Percentiles rank a stretch among this genome's conserved stretches.
These are phyloP conservation scores for Scaptodrosophila latifasciaeformis DNA, from an alignment of 2,888 invertebrate genomes.

Conservation along the genomic window DNA sequence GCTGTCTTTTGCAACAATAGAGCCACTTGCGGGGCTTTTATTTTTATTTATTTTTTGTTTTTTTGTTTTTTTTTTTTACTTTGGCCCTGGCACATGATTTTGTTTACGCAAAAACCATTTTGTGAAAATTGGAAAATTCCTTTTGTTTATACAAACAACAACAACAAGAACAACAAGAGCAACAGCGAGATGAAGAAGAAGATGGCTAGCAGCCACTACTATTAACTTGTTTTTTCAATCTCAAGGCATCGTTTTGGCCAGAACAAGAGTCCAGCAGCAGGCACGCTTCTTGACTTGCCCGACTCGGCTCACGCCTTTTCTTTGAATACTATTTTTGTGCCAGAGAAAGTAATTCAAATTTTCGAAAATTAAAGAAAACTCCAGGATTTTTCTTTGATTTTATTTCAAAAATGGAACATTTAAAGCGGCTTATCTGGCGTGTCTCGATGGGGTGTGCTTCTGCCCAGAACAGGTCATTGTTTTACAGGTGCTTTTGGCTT, in stretches of 20 bases:
- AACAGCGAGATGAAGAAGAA: not conserved
- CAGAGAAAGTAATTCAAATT: too few species aligned
- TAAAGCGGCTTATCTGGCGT: too few species aligned
- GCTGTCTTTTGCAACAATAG: not conserved
- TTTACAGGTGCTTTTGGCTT: slow-evolving; percentile 61
- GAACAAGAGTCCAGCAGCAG: not conserved
- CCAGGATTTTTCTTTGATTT: not conserved
- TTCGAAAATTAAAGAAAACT: too few species aligned
- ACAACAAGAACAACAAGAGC: not conserved
- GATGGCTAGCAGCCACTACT: slow-evolving; percentile 37
- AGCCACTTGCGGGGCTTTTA: not conserved
- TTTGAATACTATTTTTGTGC: not conserved
- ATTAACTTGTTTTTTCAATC: slow-evolving; percentile 65
- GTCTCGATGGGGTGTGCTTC: too few species aligned
- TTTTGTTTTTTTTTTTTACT: too few species aligned
- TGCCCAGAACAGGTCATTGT: slow-evolving; percentile 37
- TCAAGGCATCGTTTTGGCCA: slow-evolving; percentile 16
- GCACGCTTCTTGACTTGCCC: slow-evolving; percentile 41
- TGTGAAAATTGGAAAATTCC: slow-evolving; percentile 55
- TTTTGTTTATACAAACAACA: slow-evolving; percentile 37
- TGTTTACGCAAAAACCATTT: slow-evolving; percentile 44
- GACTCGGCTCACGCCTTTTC: not conserved
- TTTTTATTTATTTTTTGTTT: too few species aligned
- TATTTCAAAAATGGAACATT: too few species aligned
- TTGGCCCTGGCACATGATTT: slow-evolving; percentile 36